Base-by-base conservation (phyloP, 2,888 invertebrate genomes). In the Candidula unifasciata region DNA sequence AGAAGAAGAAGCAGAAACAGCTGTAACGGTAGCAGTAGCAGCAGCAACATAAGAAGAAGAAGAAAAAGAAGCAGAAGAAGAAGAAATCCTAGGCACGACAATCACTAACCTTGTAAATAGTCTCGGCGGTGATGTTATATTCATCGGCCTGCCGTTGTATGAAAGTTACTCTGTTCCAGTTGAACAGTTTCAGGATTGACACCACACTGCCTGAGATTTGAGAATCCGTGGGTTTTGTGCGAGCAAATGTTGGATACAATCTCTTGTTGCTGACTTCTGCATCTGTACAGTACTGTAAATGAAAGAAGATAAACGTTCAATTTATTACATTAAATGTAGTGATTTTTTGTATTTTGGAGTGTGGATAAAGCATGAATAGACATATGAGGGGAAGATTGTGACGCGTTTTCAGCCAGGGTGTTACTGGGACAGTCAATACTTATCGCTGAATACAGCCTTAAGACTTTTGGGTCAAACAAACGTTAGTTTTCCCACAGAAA, bases 201-300 rank as follows among this genome's bases (percentile, higher is more conserved):
- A 97, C 96, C 10, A 98, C 97, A 2, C 97, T 97, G 93, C 97
- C 97, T 10, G 97, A 97, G 88, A 98, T 97, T 94, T 98, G 97
- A 82, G 97, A 97, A 93, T 97, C 97, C 0, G 98, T 98, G 0
- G 98, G 98, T 71, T 97, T 95, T 0, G 98, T 98, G 88, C 98
- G 95, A 0, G 97, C 97, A 93, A 98, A 98, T 24, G 98, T 98
- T 16, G 97, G 96, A 94, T 97, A 98, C 91, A 96, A 95, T 33
- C 95, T 95, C 94, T 97, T 98, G 94, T 97, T 96, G 44, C 98
- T 97, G 82, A 97, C 97, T 89, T 97, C 97, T 86, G 96, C 96
- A 93, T 97, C 96, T 2, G 97, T 96, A 94, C 98, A 98, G 94
- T 96, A 98, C 98, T 98, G 95, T 44, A 95, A 95, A 91, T 88